Base-by-base conservation (phyloP, 1,140 invertebrate genomes). In the Zaprionus nigranus region DNA sequence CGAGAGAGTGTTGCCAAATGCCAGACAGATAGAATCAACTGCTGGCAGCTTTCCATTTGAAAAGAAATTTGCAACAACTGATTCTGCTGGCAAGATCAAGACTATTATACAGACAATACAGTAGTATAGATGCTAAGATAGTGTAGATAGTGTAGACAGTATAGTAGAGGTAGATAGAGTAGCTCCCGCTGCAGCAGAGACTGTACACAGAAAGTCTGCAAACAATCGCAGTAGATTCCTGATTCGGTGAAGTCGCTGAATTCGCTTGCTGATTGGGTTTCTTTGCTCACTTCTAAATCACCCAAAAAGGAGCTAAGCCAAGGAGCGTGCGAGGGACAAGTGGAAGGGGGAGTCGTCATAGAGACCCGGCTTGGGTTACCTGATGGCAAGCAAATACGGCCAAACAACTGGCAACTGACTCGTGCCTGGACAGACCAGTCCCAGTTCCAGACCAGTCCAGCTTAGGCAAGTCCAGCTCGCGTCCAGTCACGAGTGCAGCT, bases 401-500 rank as follows among this genome's bases (percentile, higher is more conserved):
- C 36, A 38, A 20, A 17, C 46, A 53, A 43, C 40, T 60, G n/a
- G 36, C 38, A 62, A 59, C 58, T 56, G 57, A 59, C 72, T 43
- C 65, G 58, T 72, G 62, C 17, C 59, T 36, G 22, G 30, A 24
- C 38, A 15, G 40, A 46, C n/a, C n/a, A 15, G 28, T 40, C 15
- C 20, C 13, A 63, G 11, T 43, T 26, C 22, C 28, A 51, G 46
- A 24, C 46, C 46, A 20, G 46, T 34, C 17, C 56, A n/a, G n/a
- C 28, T 54, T 4, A 54, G 26, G 40, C 24, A 28, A 20, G 51
- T 68, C 65, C 22, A 63, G 51, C 30, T 49, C 40, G 11, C 38
- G 38, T 63, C 60, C 43, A 66, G 46, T 30, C 15, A 2, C 34
- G 40, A 49, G 28, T 75, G 65, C 65, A 75, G 64, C 72, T 75